Conservation (phyloP, 1,140 invertebrate genomes). For the Akabosia matsudoensis region DNA sequence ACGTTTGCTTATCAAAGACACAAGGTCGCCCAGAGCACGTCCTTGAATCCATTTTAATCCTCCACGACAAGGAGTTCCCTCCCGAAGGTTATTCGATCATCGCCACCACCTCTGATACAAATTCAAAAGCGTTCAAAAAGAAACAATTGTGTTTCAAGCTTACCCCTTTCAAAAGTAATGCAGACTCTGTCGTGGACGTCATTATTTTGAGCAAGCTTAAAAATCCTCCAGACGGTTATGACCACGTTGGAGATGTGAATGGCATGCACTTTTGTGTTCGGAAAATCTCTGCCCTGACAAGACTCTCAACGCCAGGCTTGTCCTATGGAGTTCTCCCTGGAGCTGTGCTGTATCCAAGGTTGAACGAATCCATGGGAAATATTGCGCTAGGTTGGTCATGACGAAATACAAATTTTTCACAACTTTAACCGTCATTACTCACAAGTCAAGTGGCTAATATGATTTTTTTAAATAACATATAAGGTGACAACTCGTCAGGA, state of each 20-base stretch:
- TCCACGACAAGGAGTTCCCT: slow-evolving; percentile 53
- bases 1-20: slow-evolving; percentile 54
- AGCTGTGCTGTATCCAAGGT: not conserved
- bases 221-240: slow-evolving; percentile 53
- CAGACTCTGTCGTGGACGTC: slow-evolving; percentile 53
- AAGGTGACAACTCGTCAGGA: not conserved
- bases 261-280: slow-evolving; percentile 48
- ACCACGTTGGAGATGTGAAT: slow-evolving; percentile 54
- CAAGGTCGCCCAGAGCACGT: slow-evolving; percentile 53
- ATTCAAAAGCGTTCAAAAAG: slow-evolving; percentile 55
- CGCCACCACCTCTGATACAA: slow-evolving; percentile 45
- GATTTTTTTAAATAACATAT: not conserved
- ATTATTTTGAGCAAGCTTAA: slow-evolving; percentile 52
- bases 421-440: not conserved
- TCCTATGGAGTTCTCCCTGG: slow-evolving; percentile 30
- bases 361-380: not conserved
- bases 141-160: slow-evolving; percentile 52
- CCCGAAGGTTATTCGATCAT: slow-evolving; percentile 49
- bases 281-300: slow-evolving; percentile 44
- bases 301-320: slow-evolving; percentile 38
- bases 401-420: not conserved
- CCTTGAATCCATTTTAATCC: slow-evolving; percentile 51
- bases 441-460: not conserved
- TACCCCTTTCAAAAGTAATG: slow-evolving; percentile 50
- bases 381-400: not conserved